Conservation (phyloP, 1,140 invertebrate genomes). For the Camponotus vicinus region DNA sequence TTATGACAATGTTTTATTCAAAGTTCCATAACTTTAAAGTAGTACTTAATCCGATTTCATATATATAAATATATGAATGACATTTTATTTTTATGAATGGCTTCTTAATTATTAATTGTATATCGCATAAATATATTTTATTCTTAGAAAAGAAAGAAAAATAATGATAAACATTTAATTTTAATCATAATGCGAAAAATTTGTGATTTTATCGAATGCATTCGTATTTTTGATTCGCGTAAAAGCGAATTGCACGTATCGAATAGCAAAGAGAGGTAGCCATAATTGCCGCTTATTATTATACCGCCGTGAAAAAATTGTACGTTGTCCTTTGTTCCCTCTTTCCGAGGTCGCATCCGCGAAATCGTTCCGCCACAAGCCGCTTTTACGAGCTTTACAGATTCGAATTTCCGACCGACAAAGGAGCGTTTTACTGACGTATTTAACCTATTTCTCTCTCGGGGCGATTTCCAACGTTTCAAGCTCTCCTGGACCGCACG, state of each 20-base stretch:
- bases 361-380: background rate
- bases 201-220: background rate
- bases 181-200: background rate
- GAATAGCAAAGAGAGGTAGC: background rate
- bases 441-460: constrained; percentile 49
- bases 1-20: no score
- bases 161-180: background rate
- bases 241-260: background rate
- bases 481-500: background rate
- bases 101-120: no score
- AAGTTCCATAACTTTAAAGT: background rate
- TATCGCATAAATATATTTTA: no score
- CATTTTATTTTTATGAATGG: no score
- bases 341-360: constrained; percentile 9
- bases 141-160: no score
- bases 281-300: constrained; percentile 40
- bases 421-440: constrained; percentile 42
- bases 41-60: background rate
- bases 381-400: constrained; percentile 52
- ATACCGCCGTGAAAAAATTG: constrained; percentile 3
- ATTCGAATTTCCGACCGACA: constrained; percentile 56
- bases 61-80: no score
- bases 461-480: constrained; percentile 23
- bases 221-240: background rate
- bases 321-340: constrained; percentile 24